Base-by-base conservation (phyloP, 2,888 invertebrate genomes). In the Caradrina kadenii region DNA sequence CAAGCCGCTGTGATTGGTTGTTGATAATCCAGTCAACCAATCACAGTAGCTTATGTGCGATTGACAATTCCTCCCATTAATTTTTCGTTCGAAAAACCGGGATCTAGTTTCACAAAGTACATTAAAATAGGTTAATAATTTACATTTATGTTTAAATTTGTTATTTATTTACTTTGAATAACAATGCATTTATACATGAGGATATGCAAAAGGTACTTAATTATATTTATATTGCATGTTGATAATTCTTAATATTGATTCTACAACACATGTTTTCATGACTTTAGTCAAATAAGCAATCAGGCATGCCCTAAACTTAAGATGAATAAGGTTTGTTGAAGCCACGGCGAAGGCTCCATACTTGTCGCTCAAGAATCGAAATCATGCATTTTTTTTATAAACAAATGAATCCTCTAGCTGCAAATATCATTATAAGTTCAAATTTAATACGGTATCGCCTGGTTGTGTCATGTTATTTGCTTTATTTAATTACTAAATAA, bases 171-270 rank as follows among this genome's bases (percentile, higher is more conserved):
- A 26, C 6, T 21, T 1, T 26, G 15, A 17, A 10, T 21, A 26
- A 19, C 45, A 21, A 21, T 26, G 56, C 63, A 56, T 63, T 63
- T 63, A 56, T 42, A 52, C n/a, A 54, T 15, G 22, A 55, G 19
- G 2, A 55, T 55, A 55, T 26, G 26, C 19, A 17, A 63, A 0
- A 10, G 8, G 17, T 31, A 60, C 19, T 15, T 49, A 21, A 19
- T 10, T 17, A 31, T 35, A 60, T 31, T 39, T 39, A n/a, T n/a
- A n/a, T n/a, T 48, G 48, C 48, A n/a, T 48, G 48, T 48, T 49
- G 11, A 19, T 8, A 49, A n/a, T 49, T 15, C 49, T 42, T 45
- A 45, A 17, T 17, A 17, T 17, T 45, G 13, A 13, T 39, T 0
- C 39, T 11, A 13, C 17, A 5, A 45, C 15, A 45, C 45, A 45